These are phyloP conservation scores for Tragelaphus scriptus DNA, from an alignment of 2,113 vertebrate genomes.

Conservation along the genomic window DNA sequence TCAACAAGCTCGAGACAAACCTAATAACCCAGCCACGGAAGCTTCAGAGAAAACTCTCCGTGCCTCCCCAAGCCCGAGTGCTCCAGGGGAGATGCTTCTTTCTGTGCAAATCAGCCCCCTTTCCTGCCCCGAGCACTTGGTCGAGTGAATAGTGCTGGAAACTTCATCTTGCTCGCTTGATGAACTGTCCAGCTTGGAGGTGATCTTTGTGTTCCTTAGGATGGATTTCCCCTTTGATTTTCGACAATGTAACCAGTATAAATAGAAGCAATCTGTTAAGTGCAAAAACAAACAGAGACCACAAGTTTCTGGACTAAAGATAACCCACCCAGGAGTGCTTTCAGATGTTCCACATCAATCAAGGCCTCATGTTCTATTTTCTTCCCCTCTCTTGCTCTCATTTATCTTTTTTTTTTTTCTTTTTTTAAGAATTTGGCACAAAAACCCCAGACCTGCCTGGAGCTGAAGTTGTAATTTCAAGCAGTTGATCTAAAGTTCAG, in stretches of 20 bases:
- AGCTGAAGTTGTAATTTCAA: neutral
- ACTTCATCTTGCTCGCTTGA: neutral
- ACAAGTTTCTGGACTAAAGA: neutral
- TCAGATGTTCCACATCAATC: neutral
- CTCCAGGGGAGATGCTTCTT: neutral
- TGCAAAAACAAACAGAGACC: neutral
- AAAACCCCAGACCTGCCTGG: neutral
- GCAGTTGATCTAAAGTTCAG: neutral
- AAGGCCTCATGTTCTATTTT: neutral
- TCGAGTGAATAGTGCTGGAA: neutral
- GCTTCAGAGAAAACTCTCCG: neutral
- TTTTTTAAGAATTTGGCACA: neutral
- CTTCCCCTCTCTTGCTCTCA: neutral
- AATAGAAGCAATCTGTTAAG: neutral
- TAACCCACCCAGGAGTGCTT: neutral
- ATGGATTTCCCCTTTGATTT: constrained; percentile 10
- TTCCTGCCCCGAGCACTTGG: neutral
- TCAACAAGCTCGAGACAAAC: constrained; percentile 73
- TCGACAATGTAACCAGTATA: neutral
- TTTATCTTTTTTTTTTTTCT: neutral
- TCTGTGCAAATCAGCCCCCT: neutral
- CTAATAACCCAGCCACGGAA: constrained; percentile 24
- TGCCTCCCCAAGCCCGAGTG: accelerated
- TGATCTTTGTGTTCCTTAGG: neutral
- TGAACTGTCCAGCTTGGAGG: neutral